Evolutionary conservation across 2,888 invertebrate species (phyloP), one percentile per base, ranked within the genome.

Genomic region (Cyrtodaria siliqua): DNA sequence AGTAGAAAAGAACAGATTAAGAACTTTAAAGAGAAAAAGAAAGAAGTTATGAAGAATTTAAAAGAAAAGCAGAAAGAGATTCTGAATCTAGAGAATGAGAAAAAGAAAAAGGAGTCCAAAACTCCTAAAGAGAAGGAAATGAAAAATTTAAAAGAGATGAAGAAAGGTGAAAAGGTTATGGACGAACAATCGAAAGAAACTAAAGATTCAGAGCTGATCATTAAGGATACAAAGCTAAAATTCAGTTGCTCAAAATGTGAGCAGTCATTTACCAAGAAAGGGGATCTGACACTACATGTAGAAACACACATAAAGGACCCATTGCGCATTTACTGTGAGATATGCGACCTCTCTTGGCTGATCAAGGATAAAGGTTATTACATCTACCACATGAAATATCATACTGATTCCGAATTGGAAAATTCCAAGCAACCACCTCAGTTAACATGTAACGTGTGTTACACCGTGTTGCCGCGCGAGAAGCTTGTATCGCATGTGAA

Each of bases 341-440:
- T 78, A 16, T 78, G 78, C 57, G 66, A 69, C 33, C 42, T 66
- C n/a, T 63, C 78, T 1, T 78, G 64, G 47, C 62, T 56, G 24
- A 20, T 53, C 18, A 68, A 68, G 26, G 78, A 73, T 24, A 78
- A 73, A 33, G 78, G 73, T 26, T 73, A 78, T 26, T 78, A 73
- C 24, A 73, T 78, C 12, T 78, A 73, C 52, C 80, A 80, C 38
- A 71, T 80, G 69, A 72, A 80, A 50, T 68, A 70, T 33, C 80
- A 80, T 29, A 53, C 50, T 23, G 71, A 72, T 20, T 23, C 44
- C 26, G 77, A 77, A 29, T 23, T 77, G 27, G 29, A 55, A 23
- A 29, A 59, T n/a, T 29, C 63, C 16, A 49, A 52, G 14, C 33
- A 60, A 2, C 72, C 77, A 38, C 42, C 50, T 20, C 53, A 68